Base-by-base conservation (phyloP, 1,140 invertebrate species). In the Nephotettix cincticeps region DNA sequence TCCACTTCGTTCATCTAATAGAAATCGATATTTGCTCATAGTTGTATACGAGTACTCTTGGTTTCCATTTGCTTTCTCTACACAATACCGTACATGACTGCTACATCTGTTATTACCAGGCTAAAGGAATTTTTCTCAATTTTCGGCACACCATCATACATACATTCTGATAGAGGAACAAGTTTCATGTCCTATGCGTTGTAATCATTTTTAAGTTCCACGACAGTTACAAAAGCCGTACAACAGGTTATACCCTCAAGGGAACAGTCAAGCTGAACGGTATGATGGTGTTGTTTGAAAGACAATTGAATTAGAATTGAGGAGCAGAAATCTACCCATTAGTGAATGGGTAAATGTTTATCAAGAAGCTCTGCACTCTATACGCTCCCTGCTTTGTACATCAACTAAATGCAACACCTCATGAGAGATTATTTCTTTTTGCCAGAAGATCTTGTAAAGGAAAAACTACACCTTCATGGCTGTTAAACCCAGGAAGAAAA, bases 41-140 rank as follows among this genome's bases (percentile, higher is more conserved):
- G 67, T 79, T 54, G 70, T 79, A 13, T 76, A 80, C 71, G 77
- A 79, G 70, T 80, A 71, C 61, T 79, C 75, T 13, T 58, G 77
- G 65, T 80, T 78, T 69, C 78, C 77, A n/a, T 80, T 79, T 71
- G 69, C 70, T 66, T 32, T 75, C 76, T 56, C 71, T 63, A 71
- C 21, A 58, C 13, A 66, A 75, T 70, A 71, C 75, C 45, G 74
- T 67, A 32, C 72, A 61, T 25, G 78, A 77, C 40, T 40, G 71
- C 32, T n/a, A n/a, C n/a, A n/a, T n/a, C n/a, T n/a, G n/a, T n/a
- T n/a, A n/a, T n/a, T n/a, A n/a, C n/a, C n/a, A 66, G 72, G 19
- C 43, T 76, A 17, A 68, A 36, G 14, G 27, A 69, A 21, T 32
- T 78, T 13, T 77, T 74, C 72, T 71, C 70, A n/a, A n/a, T n/a